phyloP scores from a whole-genome alignment of 2,113 vertebrate genomes.

The pig (Sus scrofa) region DNA sequence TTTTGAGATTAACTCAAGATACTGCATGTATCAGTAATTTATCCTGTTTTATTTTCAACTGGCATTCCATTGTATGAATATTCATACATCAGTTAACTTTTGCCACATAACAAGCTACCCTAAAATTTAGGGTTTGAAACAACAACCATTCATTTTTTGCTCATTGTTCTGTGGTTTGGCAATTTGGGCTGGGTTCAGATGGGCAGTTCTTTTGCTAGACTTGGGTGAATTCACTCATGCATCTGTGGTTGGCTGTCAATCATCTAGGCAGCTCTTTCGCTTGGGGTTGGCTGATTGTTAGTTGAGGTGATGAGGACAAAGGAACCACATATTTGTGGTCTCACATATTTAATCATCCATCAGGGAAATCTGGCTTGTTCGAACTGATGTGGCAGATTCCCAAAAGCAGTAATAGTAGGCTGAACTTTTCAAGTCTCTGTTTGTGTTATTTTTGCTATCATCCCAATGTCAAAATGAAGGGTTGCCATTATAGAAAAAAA shows the following conservation, averaged over 20 bases:
- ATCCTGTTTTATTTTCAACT: conserved; percentile 46
- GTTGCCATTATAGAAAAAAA: background rate
- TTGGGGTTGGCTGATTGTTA: background rate
- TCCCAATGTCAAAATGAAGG: background rate
- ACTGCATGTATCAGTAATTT: background rate
- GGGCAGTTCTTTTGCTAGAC: background rate
- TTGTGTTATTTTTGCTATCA: background rate
- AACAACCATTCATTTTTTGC: background rate
- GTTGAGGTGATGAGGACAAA: background rate
- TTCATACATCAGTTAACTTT: background rate
- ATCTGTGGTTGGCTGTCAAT: background rate
- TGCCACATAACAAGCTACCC: background rate
- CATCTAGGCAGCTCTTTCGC: background rate
- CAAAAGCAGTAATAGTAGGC: background rate
- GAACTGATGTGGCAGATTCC: background rate
- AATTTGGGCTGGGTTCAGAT: conserved; percentile 31
- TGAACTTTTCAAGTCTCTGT: background rate
- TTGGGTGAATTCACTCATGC: background rate
- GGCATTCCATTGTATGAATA: background rate
- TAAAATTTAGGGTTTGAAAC: background rate
- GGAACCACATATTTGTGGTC: background rate
- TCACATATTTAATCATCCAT: background rate
- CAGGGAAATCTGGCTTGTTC: background rate
- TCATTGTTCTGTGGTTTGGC: background rate
- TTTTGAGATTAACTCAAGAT: background rate